A percentile compares a stretch with the other conserved stretches of the same genome.
Conservation (phyloP, 2,113 vertebrate genomes). For the Cyprinodon tularosa region DNA sequence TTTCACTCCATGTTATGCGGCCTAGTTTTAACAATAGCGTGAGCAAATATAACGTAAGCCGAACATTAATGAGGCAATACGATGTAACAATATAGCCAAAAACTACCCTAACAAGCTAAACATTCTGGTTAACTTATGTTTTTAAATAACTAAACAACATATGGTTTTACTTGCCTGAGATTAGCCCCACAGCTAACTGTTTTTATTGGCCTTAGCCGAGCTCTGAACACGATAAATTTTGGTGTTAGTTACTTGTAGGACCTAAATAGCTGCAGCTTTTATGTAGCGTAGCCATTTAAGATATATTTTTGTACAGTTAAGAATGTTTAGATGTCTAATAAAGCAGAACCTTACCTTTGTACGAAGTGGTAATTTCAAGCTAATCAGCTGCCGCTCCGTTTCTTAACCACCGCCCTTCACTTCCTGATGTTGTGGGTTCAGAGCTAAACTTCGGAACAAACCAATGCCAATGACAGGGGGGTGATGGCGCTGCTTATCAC, state of each 20-base stretch:
- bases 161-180: neutral
- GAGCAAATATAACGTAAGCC: neutral
- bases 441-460: slow-evolving; percentile 51
- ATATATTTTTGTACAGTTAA: rapidly evolving
- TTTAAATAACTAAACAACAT: neutral
- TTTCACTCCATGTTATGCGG: slow-evolving; percentile 24
- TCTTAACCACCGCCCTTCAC: slow-evolving; percentile 84
- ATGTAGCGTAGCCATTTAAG: rapidly evolving
- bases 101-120: neutral
- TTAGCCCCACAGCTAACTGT: slow-evolving; percentile 53
- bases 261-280: rapidly evolving
- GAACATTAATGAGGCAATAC: neutral
- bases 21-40: slow-evolving; percentile 18
- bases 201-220: slow-evolving; percentile 14
- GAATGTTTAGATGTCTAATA: neutral
- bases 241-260: too few relatives aligned
- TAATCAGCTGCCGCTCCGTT: slow-evolving; percentile 28
- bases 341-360: slow-evolving; percentile 62
- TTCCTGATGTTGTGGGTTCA: slow-evolving; percentile 72
- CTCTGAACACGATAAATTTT: neutral
- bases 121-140: rapidly evolving
- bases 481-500: rapidly evolving
- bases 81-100: neutral
- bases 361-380: slow-evolving; percentile 11
- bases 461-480: slow-evolving; percentile 50